phyloP scores from a whole-genome alignment of 2,797 vertebrate genomes.

The Cryptoprocta ferox region DNA sequence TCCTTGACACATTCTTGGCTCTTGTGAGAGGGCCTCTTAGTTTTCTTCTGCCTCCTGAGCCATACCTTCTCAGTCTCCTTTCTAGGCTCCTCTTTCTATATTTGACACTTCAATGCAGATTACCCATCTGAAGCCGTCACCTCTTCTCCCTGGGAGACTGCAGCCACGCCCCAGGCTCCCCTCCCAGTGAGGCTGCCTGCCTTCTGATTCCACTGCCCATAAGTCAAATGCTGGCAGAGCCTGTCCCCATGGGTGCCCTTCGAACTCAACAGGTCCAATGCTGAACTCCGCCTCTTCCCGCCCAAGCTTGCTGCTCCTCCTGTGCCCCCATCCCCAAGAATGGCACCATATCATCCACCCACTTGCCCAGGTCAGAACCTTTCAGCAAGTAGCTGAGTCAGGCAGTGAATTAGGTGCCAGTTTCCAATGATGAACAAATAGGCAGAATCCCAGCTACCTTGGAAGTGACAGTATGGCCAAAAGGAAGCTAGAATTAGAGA shows the following conservation, averaged over 20 bases:
- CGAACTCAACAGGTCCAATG: not conserved
- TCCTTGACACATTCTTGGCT: not conserved
- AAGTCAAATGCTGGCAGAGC: not conserved
- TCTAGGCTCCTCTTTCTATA: not conserved
- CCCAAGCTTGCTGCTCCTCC: not conserved
- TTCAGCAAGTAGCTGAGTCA: not conserved
- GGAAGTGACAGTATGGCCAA: not conserved
- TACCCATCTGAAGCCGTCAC: not conserved
- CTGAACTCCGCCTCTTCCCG: not conserved
- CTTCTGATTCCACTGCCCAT: not conserved
- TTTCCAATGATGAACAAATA: not conserved
- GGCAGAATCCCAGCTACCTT: not conserved
- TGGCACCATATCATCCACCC: not conserved
- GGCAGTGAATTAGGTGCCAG: not conserved
- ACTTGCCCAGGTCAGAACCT: not conserved
- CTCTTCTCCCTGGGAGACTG: not conserved
- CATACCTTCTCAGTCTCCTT: not conserved
- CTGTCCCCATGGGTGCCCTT: not conserved
- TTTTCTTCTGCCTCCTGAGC: not conserved
- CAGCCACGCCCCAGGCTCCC: not conserved
- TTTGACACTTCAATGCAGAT: not conserved
- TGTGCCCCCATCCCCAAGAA: not conserved
- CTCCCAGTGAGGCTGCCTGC: not conserved
- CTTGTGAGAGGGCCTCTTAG: not conserved
- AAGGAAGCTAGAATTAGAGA: fast-evolving